phyloP scores from a whole-genome alignment of 2,113 vertebrate species.

The Hassar affinis region DNA sequence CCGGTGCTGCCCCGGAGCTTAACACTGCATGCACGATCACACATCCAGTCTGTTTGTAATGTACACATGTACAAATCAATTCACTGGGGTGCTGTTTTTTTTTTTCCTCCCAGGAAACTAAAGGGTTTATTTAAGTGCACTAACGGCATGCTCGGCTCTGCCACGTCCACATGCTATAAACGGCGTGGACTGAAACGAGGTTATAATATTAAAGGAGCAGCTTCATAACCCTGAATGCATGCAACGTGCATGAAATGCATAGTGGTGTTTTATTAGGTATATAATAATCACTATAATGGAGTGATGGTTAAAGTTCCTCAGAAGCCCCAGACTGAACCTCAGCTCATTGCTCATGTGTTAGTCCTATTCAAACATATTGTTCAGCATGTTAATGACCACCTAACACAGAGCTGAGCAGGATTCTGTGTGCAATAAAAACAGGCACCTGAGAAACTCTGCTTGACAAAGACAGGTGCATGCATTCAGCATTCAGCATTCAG shows the following conservation, averaged over 20 bases:
- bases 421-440: not conserved
- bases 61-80: not conserved
- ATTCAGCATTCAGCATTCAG: not conserved
- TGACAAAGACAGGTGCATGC: too few species aligned
- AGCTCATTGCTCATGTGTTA: too few species aligned
- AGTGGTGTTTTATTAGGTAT: not conserved
- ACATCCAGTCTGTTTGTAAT: not conserved
- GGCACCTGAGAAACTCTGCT: not conserved
- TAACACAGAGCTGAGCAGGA: not conserved
- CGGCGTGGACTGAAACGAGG: not conserved
- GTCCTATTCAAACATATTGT: not conserved
- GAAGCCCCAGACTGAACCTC: not conserved
- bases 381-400: not conserved
- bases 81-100: not conserved
- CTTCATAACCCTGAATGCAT: not conserved
- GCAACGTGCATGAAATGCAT: not conserved
- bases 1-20: not conserved
- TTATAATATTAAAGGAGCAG: not conserved
- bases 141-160: not conserved
- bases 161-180: conserved; percentile 10
- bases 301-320: not conserved
- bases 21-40: not conserved
- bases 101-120: too few species aligned
- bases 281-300: not conserved
- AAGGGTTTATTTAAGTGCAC: not conserved